These are phyloP conservation scores for Rotaria sp. DNA, from an alignment of 2,888 invertebrate species.

Conservation along the genomic window DNA sequence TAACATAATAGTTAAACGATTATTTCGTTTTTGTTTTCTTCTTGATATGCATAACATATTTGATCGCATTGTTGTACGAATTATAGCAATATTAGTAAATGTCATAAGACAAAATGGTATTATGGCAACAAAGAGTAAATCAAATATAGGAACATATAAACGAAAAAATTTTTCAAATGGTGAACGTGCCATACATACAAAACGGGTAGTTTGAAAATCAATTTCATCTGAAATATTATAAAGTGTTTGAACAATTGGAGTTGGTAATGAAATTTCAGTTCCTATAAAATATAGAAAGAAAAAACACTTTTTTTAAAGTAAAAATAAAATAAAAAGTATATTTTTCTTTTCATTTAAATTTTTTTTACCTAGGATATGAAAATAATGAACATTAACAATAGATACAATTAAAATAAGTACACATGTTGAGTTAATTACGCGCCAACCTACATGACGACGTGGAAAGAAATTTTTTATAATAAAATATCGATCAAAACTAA, in stretches of 20 bases:
- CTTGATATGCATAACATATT: not conserved
- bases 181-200: not conserved
- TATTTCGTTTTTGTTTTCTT: slow-evolving; percentile 3
- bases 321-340: not conserved
- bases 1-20: slow-evolving; percentile 17
- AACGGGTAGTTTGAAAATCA: not conserved
- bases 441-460: not conserved
- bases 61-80: not conserved
- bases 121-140: not conserved
- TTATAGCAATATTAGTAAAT: not conserved
- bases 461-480: not conserved
- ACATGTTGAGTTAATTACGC: not conserved
- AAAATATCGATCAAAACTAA: slow-evolving; percentile 28
- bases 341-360: not conserved
- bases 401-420: not conserved
- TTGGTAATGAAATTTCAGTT: not conserved
- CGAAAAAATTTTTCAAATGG: not conserved
- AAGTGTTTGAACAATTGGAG: not conserved
- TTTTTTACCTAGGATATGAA: not conserved
- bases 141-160: not conserved
- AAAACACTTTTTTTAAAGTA: not conserved
- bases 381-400: not conserved
- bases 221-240: not conserved
- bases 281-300: not conserved
- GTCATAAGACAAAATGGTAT: slow-evolving; percentile 18